Base-by-base conservation (phyloP, 2,888 invertebrate genomes). In the Phanerotoma sp. region DNA sequence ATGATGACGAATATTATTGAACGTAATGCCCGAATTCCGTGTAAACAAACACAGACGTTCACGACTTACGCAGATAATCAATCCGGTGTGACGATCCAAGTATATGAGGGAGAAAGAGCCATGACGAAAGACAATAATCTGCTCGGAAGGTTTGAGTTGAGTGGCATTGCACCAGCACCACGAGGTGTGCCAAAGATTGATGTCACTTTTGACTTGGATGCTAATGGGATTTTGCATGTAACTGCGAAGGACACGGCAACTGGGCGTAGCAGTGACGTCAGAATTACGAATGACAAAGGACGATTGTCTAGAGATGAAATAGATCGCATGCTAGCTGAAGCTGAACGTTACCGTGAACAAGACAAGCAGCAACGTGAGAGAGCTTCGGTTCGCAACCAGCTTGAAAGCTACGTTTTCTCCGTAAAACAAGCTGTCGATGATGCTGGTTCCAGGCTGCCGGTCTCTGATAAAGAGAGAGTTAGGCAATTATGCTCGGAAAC, bases 261-360 rank as follows among this genome's bases (percentile, higher is more conserved):
- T 9, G 91, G 91, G 1, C 86, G 86, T 62, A 83, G 82, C 54
- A 86, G 85, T 74, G 86, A 86, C 68, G 90, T 91, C 56, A 87
- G 87, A 37, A 91, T 91, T 57, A 88, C 87, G 72, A 91, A 91
- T 77, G 89, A 91, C 78, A 88, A 86, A 70, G 89, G 90, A 0
- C 81, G 91, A 5, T 78, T 91, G 45, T 87, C 88, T 22, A 89
- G 90, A 73, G 85, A 85, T 3, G 91, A 91, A 68, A 91, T 91
- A 62, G 89, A 91, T 60, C 80, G 86, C 58, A 91, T 89, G 89
- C 77, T 89, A 21, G 77, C 80, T 3, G 88, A 89, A 62, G 88
- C 89, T 0, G 88, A 89, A 69, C 80, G 78, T 52, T 89, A 86
- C 76, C 82, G 83, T 32, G 86, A 85, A 42, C 87, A 88, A 65